A percentile compares a stretch with the other conserved stretches of the same genome.
phyloP scores from a whole-genome alignment of 2,113 vertebrate genomes.

The Calcarius ornatus region DNA sequence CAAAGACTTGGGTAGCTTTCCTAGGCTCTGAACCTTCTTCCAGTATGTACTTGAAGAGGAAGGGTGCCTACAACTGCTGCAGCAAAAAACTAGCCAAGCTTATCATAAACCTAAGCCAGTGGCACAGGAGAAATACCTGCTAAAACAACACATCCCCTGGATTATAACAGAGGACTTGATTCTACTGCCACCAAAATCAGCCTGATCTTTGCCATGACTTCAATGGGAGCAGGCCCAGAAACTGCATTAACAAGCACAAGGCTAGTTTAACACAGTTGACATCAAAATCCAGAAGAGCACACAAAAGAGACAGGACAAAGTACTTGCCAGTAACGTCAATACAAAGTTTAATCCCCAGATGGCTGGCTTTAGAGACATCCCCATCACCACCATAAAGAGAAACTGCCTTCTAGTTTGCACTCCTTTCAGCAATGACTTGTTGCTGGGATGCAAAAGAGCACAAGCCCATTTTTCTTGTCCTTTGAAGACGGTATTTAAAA shows the following conservation, averaged over 20 bases:
- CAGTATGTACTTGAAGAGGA: neutral
- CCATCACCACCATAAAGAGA: conserved; percentile 42
- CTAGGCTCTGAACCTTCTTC: neutral
- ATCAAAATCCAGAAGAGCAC: conserved; percentile 59
- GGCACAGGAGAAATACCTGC: neutral
- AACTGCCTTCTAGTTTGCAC: conserved; percentile 32
- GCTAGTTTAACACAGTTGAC: conserved; percentile 56
- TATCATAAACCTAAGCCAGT: neutral
- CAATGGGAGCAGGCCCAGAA: conserved; percentile 47
- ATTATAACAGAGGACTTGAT: neutral
- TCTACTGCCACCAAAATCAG: neutral
- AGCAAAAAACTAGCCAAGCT: neutral
- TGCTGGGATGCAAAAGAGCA: conserved; percentile 36
- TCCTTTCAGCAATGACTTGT: conserved; percentile 39
- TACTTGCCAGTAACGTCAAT: conserved; percentile 47
- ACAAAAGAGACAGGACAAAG: conserved; percentile 65
- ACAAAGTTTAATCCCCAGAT: conserved; percentile 63
- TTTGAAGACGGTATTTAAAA: conserved; percentile 48
- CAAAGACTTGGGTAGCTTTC: neutral
- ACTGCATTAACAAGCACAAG: conserved; percentile 43
- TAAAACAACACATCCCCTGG: neutral
- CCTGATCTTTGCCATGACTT: conserved; percentile 57
- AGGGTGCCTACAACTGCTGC: neutral
- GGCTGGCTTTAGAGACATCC: conserved; percentile 55
- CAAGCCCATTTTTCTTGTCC: conserved; percentile 18